Evolutionary conservation across 2,888 invertebrate species (phyloP), one percentile per base, ranked within the genome.

Genomic region (Tenthredo livida): DNA sequence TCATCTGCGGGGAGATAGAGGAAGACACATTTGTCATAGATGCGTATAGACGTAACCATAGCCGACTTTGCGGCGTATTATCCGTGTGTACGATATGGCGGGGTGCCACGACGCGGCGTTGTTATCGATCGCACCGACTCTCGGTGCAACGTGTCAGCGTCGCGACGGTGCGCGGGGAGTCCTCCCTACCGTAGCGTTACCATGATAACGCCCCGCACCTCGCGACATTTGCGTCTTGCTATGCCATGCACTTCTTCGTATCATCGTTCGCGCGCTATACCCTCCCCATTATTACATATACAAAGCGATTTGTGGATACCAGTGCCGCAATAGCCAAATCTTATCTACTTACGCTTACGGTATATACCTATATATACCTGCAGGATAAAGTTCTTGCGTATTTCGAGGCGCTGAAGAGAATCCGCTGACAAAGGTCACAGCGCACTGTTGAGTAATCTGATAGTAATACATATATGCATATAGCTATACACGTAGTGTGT

Each of bases 181-280:
- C 43, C 25, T 5, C 40, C 15, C 15, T 6, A 0, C 7, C 40
- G 84, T 40, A 40, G 90, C 91, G 92, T 92, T 92, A 92, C 92
- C 92, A 92, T 91, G 92, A 92, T 91, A 92, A 92, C 92, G 89
- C 91, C 91, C 90, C 89, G 87, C 84, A 83, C 61, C 21, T 40
- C 33, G 80, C n/a, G 61, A 37, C n/a, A 61, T 40, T 70, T 25
- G 47, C 61, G 40, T 80, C 61, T 80, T 80, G 5, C 61, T 5
- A 3, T 21, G n/a, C n/a, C 6, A 33, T 29, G 77, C 72, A 73
- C 21, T 73, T 73, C 72, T 73, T 40, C 21, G 0, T 40, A 73
- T 73, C 21, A 0, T 4, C 21, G 21, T 17, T 67, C 29, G 25
- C 67, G 67, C 67, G 33, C 3, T 29, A 29, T 29, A 29, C 4